These are phyloP conservation scores for Cranoglanis bouderius DNA, from an alignment of 2,113 vertebrate genomes.

Conservation along the genomic window DNA sequence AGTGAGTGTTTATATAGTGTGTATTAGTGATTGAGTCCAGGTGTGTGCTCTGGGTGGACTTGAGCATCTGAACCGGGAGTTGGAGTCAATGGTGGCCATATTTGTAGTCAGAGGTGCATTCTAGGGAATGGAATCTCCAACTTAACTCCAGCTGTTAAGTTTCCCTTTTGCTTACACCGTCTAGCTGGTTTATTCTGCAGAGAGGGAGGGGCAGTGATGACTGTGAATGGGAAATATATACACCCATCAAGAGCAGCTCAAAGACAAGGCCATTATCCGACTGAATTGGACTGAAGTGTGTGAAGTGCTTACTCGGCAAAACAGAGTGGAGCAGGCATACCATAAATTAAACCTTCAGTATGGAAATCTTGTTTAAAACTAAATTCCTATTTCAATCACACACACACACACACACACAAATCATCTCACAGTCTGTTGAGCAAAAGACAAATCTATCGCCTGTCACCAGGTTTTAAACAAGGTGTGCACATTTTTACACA, in stretches of 20 bases:
- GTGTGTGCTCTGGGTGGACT: neutral
- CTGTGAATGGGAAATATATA: neutral
- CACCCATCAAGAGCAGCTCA: slow-evolving; percentile 36
- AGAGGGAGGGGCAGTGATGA: neutral
- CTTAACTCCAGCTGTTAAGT: too few species aligned
- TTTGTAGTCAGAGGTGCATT: neutral
- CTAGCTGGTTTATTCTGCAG: neutral
- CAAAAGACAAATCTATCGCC: slow-evolving; percentile 41
- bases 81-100: neutral
- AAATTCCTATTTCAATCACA: slow-evolving; percentile 51
- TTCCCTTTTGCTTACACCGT: too few species aligned
- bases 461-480: slow-evolving; percentile 24
- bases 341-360: slow-evolving; percentile 59
- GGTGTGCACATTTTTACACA: neutral
- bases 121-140: too few species aligned
- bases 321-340: slow-evolving; percentile 36
- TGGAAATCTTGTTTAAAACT: slow-evolving; percentile 57
- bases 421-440: slow-evolving; percentile 35
- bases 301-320: slow-evolving; percentile 51
- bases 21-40: neutral
- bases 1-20: neutral
- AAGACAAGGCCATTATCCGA: slow-evolving; percentile 53
- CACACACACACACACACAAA: slow-evolving; percentile 37
- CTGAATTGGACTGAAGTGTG: slow-evolving; percentile 45
- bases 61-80: neutral